These are phyloP conservation scores for Drosophila repleta DNA, from an alignment of 1,140 invertebrate genomes.

Conservation along the genomic window DNA sequence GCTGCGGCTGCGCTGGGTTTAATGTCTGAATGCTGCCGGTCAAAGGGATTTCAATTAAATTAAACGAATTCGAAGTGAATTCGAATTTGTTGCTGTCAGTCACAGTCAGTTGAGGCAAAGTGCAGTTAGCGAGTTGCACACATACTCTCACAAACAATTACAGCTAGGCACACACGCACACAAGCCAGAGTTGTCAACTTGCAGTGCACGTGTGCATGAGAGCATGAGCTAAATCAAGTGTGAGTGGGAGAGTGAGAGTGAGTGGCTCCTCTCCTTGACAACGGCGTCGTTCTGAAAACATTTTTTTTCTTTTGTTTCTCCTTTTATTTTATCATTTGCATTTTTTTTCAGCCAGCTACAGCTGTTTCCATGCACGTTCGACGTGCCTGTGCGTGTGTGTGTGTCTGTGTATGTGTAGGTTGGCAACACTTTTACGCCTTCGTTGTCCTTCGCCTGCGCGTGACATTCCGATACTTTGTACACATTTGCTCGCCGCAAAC, in stretches of 20 bases:
- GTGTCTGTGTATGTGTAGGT: conserved; percentile 22
- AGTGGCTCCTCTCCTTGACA: conserved; percentile 47
- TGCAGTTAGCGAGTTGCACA: conserved; percentile 26
- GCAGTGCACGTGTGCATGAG: conserved; percentile 51
- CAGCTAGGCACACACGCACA: conserved; percentile 10
- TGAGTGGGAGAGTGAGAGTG: conserved; percentile 4
- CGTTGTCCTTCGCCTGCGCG: conserved; percentile 76
- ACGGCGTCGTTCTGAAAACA: conserved; percentile 36
- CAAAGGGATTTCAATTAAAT: conserved; percentile 72
- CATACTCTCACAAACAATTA: neutral
- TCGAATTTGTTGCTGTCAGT: conserved; percentile 54
- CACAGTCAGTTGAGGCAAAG: conserved; percentile 26
- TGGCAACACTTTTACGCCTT: conserved; percentile 71
- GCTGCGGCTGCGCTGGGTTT: conserved; percentile 20
- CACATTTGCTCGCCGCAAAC: conserved; percentile 63
- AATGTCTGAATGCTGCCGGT: conserved; percentile 14
- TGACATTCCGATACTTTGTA: conserved; percentile 78
- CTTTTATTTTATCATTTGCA: conserved; percentile 21
- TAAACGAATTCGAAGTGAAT: conserved; percentile 63
- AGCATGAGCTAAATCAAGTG: neutral
- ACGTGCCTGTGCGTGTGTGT: conserved; percentile 7
- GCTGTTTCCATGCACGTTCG: conserved; percentile 48
- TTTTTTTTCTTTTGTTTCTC: too few species aligned
- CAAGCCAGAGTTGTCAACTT: conserved; percentile 60
- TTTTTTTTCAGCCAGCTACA: conserved; percentile 32